Conservation (phyloP, 2,888 invertebrate genomes). For the Lithophane leautieri region DNA sequence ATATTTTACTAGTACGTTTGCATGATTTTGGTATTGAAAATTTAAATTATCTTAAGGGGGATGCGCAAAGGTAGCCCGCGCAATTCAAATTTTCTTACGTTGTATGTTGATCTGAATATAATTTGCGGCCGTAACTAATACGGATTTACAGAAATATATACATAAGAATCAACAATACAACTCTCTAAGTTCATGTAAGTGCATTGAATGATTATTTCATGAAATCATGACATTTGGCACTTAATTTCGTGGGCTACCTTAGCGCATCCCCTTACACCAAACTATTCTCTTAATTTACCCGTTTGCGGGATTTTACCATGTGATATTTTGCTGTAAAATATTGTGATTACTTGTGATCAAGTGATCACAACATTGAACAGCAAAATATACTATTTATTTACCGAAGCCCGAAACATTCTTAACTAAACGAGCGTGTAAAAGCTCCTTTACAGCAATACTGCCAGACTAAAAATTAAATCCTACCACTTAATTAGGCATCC, state of each 20-base stretch:
- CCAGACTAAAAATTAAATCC: neutral
- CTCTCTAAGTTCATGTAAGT: too few species aligned
- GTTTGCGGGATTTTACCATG: neutral
- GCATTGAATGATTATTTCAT: too few species aligned
- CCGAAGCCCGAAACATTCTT: too few species aligned
- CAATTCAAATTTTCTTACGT: too few species aligned
- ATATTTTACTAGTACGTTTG: neutral
- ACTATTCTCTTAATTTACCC: neutral
- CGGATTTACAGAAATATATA: too few species aligned
- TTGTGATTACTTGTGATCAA: neutral
- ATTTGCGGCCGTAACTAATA: too few species aligned
- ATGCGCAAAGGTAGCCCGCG: too few species aligned
- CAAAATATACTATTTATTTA: neutral
- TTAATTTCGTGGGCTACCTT: too few species aligned
- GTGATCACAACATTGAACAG: neutral
- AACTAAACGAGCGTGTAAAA: neutral
- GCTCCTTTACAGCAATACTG: neutral
- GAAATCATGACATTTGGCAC: too few species aligned
- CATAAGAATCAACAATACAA: too few species aligned
- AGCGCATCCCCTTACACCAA: too few species aligned
- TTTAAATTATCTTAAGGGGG: neutral
- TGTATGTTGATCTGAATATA: too few species aligned
- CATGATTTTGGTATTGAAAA: neutral
- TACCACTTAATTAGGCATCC: constrained; percentile 1
- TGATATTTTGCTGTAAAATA: neutral